phyloP scores from a whole-genome alignment of 1,140 invertebrate species.

The Heliconius nattereri region DNA sequence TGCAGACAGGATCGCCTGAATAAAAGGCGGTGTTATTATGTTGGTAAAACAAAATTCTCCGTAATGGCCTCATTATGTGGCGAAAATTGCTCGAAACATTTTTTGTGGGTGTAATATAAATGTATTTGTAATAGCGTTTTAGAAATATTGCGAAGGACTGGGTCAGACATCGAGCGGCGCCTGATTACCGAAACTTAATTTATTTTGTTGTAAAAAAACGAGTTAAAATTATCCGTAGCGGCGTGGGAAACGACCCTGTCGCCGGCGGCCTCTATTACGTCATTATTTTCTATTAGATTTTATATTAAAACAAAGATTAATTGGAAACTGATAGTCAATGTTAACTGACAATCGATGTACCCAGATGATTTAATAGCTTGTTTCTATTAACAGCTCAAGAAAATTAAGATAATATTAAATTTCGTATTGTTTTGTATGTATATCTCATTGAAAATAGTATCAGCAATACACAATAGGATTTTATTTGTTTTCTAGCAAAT shows the following conservation, averaged over 20 bases:
- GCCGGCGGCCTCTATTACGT: slow-evolving; percentile 78
- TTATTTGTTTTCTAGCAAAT: no score
- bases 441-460: background rate
- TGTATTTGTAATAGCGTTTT: slow-evolving; percentile 81
- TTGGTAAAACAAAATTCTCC: slow-evolving; percentile 81
- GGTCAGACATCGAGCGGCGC: slow-evolving; percentile 67
- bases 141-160: slow-evolving; percentile 79
- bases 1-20: slow-evolving; percentile 68
- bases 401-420: background rate
- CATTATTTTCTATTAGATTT: slow-evolving; percentile 80
- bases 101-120: slow-evolving; percentile 79
- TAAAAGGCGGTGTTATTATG: slow-evolving; percentile 79
- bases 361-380: background rate
- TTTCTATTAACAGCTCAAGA: background rate
- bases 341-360: background rate
- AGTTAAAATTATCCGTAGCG: slow-evolving; percentile 68
- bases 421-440: background rate
- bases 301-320: slow-evolving; percentile 77
- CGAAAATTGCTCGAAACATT: slow-evolving; percentile 79
- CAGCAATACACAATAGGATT: background rate
- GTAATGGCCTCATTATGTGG: slow-evolving; percentile 80
- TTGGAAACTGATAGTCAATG: slow-evolving; percentile 66
- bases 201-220: slow-evolving; percentile 75
- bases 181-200: slow-evolving; percentile 80
- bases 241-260: slow-evolving; percentile 79